Evolutionary conservation across 1,140 invertebrate genomes (phyloP), one percentile per base, ranked within the genome.

Genomic region (Uloborus diversus): DNA sequence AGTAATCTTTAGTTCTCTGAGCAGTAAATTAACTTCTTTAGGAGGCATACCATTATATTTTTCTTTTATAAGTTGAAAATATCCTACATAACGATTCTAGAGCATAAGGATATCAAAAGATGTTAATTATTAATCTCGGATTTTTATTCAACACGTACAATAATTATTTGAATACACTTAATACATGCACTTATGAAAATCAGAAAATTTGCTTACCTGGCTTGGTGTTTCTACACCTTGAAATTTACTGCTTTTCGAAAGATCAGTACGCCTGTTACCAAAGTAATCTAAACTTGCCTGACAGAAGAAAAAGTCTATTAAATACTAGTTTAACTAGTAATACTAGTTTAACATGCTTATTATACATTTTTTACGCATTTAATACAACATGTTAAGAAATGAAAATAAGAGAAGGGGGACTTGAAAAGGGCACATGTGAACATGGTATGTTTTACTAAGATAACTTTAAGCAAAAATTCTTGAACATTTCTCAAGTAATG

Each of bases 201-300:
- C 65, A 69, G 14, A 33, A 57, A 68, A 56, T 66, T 53, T 42
- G 82, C 57, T 51, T 69, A 87, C 86, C 85, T 89, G 88, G 81
- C 87, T 88, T 3, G 88, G 88, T 62, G 88, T 90, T 84, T 90
- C 89, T 4, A 90, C 89, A 28, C 89, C 89, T 84, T 90, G 89
- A 83, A 89, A 90, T 65, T 88, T 88, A 17, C 82, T 85, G 7
- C 89, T 89, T 37, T 88, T 86, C 71, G 84, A 86, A 17, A 87
- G 84, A 83, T 90, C 89, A 53, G 89, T 90, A 79, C 89, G 82
- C 59, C 89, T 83, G 42, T 87, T 86, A 11, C 88, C 89, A 86
- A 90, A 90, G 81, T 89, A 90, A 75, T 88, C 85, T 13, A 90
- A 85, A 81, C 87, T 88, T 66, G 88, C 87, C 85, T 89, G 80